A percentile compares a stretch with the other conserved stretches of the same genome.
These are phyloP conservation scores for Prinia subflava DNA, from an alignment of 2,113 vertebrate species.

Conservation along the genomic window DNA sequence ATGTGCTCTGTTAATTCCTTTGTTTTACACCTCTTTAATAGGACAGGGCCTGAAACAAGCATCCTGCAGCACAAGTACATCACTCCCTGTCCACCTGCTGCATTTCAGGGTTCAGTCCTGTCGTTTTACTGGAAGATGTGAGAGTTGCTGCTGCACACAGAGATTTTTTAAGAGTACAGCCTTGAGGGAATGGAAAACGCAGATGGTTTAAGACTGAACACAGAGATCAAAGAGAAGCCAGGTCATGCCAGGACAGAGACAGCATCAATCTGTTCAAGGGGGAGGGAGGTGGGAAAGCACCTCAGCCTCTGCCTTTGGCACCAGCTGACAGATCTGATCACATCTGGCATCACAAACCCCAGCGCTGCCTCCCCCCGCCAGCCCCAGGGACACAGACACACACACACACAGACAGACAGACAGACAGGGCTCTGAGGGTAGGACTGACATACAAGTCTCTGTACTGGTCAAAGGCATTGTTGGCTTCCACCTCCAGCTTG, in stretches of 20 bases:
- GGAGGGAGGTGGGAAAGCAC: slow-evolving; percentile 8
- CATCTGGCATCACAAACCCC: background rate
- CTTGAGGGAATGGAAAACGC: background rate
- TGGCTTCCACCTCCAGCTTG: slow-evolving; percentile 98
- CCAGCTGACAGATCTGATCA: background rate
- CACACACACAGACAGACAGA: background rate
- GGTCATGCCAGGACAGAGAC: slow-evolving; percentile 25
- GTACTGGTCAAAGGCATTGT: slow-evolving; percentile 99
- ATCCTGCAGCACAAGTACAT: background rate
- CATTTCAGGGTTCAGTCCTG: background rate
- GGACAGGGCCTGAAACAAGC: background rate
- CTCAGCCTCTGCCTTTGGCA: slow-evolving; percentile 3
- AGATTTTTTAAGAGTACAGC: background rate
- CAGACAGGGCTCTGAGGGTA: background rate
- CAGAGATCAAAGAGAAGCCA: background rate
- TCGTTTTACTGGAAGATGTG: background rate
- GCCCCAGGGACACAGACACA: background rate
- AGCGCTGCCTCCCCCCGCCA: background rate
- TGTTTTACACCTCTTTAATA: background rate
- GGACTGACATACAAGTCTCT: slow-evolving; percentile 89
- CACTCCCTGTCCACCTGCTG: background rate
- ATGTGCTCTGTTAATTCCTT: background rate
- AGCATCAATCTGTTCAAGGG: background rate
- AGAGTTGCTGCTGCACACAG: background rate
- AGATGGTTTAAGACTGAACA: background rate